Base-by-base conservation (phyloP, 2,888 invertebrate genomes). In the Ophioninae sp. region DNA sequence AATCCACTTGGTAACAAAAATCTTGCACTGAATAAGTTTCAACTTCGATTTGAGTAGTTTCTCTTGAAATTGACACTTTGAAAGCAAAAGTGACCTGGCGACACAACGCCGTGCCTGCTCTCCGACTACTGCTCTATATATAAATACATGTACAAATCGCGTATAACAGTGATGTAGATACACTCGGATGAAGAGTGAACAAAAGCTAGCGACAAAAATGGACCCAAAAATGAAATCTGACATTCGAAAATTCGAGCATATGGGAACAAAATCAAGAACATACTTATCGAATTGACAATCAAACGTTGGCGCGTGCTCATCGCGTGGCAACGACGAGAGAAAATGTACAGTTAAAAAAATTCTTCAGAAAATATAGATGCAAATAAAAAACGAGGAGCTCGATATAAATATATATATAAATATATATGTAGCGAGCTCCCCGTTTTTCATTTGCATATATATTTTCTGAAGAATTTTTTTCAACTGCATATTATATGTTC, bases 271-370 rank as follows among this genome's bases (percentile, higher is more conserved):
- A 75, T 79, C 79, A 65, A 81, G 75, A 75, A 75, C 64, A 41
- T 81, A 81, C 70, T 68, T 78, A 74, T 79, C 64, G 79, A 79
- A 74, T 74, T 82, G 82, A 82, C 82, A 82, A 82, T 82, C 82
- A 82, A 82, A 75, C 13, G 50, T 50, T 50, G 6, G 17, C 50
- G 50, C 17, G 17, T 50, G 30, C 30, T 79, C 65, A 74, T 69
- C 69, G 70, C 57, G 75, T 37, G 68, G 61, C 64, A 81, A 37
- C 44, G 57, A 50, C 37, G 10, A 7, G 69, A 37, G 57, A 20
- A 73, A 56, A 68, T 57, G 23, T n/a, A 23, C 1, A 6, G 21
- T 57, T 20, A 7, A 20, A 59, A 56, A 8, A 39, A 72, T 39
- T 59, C 37, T 30, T 10, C 21, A 72, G 39, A 41, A 23, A 61